phyloP scores from a whole-genome alignment of 2,113 vertebrate species.

The Tricholaema leucomelas region DNA sequence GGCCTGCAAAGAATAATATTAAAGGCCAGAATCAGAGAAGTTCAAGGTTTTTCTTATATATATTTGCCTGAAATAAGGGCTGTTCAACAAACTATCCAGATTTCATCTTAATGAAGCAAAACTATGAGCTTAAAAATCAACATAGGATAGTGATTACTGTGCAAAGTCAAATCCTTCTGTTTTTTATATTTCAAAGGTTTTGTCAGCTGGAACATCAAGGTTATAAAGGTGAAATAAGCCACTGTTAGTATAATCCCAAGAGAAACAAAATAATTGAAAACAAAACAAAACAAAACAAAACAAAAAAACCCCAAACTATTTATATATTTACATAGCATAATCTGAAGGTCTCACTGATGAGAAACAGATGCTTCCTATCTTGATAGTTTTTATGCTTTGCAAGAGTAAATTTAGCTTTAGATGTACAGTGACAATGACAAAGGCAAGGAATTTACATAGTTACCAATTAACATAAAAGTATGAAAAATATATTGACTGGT shows the following conservation, averaged over 20 bases:
- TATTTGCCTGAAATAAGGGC: not conserved
- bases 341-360: not conserved
- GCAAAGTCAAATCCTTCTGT: not conserved
- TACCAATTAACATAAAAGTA: not conserved
- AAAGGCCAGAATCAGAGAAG: not conserved
- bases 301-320: too few relatives aligned
- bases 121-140: not conserved
- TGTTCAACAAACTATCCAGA: not conserved
- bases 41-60: not conserved
- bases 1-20: not conserved
- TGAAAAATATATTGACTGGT: not conserved
- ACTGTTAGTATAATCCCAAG: not conserved
- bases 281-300: not conserved
- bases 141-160: not conserved
- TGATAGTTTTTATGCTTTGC: not conserved
- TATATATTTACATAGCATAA: not conserved
- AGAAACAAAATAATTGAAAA: not conserved
- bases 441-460: rapidly evolving
- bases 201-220: not conserved
- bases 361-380: not conserved
- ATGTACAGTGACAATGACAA: not conserved
- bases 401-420: not conserved
- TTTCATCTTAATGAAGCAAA: not conserved
- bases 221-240: not conserved
- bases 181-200: not conserved